Conservation (phyloP, 2,113 vertebrate genomes). For the Pedionomus torquatus region DNA sequence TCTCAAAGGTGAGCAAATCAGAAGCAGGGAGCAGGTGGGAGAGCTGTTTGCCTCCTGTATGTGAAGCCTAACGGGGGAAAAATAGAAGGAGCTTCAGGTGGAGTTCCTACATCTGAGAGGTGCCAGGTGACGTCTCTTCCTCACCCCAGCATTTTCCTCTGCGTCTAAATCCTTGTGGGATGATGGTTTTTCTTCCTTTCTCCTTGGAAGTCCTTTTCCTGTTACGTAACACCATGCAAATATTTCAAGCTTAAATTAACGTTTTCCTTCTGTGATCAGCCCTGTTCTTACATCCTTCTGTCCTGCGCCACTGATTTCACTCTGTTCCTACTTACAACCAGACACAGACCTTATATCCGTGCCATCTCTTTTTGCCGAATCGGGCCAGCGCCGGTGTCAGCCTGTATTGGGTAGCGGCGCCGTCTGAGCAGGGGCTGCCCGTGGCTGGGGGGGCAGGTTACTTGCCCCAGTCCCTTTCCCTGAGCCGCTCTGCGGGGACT, state of each 20-base stretch:
- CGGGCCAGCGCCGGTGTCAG: not conserved
- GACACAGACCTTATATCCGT: not conserved
- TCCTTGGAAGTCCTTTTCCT: not conserved
- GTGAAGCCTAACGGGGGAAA: not conserved
- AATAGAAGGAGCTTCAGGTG: not conserved
- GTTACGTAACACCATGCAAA: not conserved
- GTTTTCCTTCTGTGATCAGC: not conserved
- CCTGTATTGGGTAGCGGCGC: fast-evolving
- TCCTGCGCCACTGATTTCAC: not conserved
- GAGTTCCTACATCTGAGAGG: fast-evolving
- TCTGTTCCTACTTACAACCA: not conserved
- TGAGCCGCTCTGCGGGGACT: not conserved
- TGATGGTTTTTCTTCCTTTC: not conserved
- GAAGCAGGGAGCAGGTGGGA: fast-evolving
- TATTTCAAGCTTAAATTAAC: not conserved
- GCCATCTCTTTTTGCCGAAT: not conserved
- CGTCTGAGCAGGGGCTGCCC: fast-evolving
- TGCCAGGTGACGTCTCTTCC: too few species aligned
- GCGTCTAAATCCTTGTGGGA: not conserved
- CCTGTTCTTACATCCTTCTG: not conserved
- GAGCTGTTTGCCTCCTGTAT: fast-evolving
- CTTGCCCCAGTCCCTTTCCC: too few species aligned
- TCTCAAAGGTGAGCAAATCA: not conserved
- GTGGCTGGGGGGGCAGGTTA: fast-evolving
- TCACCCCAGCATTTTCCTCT: not conserved